Base-by-base conservation (phyloP, 64 coral and sea anemone genomes). In the Exaiptasia diaphana region DNA sequence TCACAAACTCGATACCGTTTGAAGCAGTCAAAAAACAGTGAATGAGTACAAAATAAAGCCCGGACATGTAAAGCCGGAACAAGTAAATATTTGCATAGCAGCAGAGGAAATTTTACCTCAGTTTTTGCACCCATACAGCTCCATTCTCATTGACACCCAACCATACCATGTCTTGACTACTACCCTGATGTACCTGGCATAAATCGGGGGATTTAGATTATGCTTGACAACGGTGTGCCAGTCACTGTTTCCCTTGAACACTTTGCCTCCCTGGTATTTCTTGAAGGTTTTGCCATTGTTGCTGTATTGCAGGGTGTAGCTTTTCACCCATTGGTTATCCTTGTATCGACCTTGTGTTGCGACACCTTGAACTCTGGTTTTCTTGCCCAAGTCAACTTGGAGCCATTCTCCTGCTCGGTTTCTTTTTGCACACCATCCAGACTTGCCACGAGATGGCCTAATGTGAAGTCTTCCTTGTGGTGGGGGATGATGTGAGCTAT, bases 391-490 rank as follows among this genome's bases (percentile, higher is more conserved):
- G 38, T 65, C 30, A 3, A 65, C 20, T 35, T 35, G 15, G 13
- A 65, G 32, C 61, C 61, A 65, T 18, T 65, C 73, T 30, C 68
- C 54, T 20, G 35, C 58, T 24, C 78, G 36, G 31, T 87, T 87
- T 15, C 45, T 35, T 42, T 40, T 35, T 9, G 69, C 69, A 29
- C 32, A 37, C 69, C 69, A 73, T 7, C 67, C 91, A 18, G 85
- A 77, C 56, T 78, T 64, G 23, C 87, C 68, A 5, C 63, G 52
- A 34, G 67, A 37, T 37, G 67, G 43, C 21, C 59, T 77, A 20
- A 79, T 70, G 57, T 89, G 83, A 14, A 95, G 68, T 46, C 91
- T 82, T 18, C 77, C 80, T 38, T 86, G 81, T 41, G 89, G 86
- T 6, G 91, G 91, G 32, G 79, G 78, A 44, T 95, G 67, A 2